Evolutionary conservation across 1,140 invertebrate species (phyloP).

Genomic region (Temnothorax longispinosus): DNA sequence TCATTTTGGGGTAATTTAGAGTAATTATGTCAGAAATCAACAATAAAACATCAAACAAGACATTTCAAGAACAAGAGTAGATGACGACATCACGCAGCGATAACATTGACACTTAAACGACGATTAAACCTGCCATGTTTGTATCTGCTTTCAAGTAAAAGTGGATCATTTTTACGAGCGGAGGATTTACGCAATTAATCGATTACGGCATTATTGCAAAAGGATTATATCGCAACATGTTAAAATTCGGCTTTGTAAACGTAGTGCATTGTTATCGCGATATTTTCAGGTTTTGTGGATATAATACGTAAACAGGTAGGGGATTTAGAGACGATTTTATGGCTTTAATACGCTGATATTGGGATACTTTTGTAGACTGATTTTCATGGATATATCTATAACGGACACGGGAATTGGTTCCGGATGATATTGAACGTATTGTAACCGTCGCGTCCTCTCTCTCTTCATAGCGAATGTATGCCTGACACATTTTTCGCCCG

Average conservation of each 20-base stretch:
- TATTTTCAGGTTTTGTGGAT: background rate
- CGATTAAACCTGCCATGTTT: background rate
- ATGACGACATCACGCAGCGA: background rate
- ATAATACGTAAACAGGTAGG: background rate
- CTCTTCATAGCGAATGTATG: background rate
- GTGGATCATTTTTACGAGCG: background rate
- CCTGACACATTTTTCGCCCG: background rate
- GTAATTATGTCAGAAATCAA: slow-evolving; percentile 36
- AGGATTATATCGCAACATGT: background rate
- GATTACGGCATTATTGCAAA: background rate
- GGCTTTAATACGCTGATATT: background rate
- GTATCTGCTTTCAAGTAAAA: background rate
- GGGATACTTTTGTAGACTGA: background rate
- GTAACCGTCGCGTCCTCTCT: background rate
- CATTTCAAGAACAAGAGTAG: background rate
- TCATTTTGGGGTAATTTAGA: slow-evolving; percentile 23
- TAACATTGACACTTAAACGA: background rate
- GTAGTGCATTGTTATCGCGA: background rate
- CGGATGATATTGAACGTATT: background rate
- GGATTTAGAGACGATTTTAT: background rate
- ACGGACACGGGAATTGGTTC: background rate
- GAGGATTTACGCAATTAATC: background rate
- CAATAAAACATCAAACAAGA: background rate
- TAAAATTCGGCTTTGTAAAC: background rate
- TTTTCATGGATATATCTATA: background rate